Conservation (phyloP, 2,888 invertebrate genomes). For the Auanema freiburgensis region DNA sequence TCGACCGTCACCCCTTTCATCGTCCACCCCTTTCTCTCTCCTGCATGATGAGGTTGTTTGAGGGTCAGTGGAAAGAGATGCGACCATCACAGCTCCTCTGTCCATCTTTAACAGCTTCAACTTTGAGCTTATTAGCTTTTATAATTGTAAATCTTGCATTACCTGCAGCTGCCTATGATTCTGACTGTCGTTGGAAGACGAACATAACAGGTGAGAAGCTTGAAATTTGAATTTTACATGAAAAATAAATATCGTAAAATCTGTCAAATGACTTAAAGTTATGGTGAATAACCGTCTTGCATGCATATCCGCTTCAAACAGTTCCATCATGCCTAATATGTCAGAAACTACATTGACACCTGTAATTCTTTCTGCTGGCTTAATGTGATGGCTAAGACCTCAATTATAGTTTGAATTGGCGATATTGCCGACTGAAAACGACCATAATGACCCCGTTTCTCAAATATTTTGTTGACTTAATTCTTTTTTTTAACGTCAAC, state of each 20-base stretch:
- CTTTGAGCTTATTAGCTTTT: slow-evolving; percentile 5
- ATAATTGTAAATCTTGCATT: slow-evolving; percentile 12
- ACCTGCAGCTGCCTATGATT: slow-evolving; percentile 30
- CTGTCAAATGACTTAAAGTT: background rate
- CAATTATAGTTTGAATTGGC: too few species aligned
- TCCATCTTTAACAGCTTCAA: slow-evolving; percentile 6
- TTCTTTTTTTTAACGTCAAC: too few species aligned
- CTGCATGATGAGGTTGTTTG: slow-evolving; percentile 5
- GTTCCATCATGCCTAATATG: background rate
- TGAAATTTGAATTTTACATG: background rate
- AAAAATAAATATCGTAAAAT: background rate
- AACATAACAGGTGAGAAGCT: slow-evolving; percentile 42
- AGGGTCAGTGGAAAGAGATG: slow-evolving; percentile 17
- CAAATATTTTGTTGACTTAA: too few species aligned
- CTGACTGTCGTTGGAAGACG: slow-evolving; percentile 51
- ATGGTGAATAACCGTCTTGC: too few species aligned
- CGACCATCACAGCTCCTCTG: slow-evolving; percentile 3
- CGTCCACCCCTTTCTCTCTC: background rate
- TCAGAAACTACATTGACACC: too few species aligned
- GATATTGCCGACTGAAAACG: too few species aligned
- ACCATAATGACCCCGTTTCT: too few species aligned
- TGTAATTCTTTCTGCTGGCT: too few species aligned
- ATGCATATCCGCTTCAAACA: background rate
- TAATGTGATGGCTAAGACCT: too few species aligned
- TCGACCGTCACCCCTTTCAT: background rate